phyloP scores from a whole-genome alignment of 2,888 invertebrate genomes.

The Drosophila sordidula region DNA sequence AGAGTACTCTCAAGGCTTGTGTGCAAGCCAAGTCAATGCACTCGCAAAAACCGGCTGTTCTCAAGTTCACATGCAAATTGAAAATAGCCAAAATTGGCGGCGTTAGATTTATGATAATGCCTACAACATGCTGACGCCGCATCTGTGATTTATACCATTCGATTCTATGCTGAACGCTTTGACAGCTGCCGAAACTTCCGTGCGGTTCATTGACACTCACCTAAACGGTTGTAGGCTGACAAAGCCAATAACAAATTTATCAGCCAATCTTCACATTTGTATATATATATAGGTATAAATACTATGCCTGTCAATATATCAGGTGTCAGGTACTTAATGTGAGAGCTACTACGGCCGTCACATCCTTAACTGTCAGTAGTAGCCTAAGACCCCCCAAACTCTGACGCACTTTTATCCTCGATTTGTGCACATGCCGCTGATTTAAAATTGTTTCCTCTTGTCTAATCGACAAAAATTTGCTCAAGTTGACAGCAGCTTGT shows the following conservation, averaged over 20 bases:
- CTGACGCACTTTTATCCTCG: conserved; percentile 51
- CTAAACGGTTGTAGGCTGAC: conserved; percentile 47
- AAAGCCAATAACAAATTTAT: conserved; percentile 40
- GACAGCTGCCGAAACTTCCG: conserved; percentile 62
- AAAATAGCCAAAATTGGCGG: conserved; percentile 60
- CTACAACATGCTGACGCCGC: conserved; percentile 17
- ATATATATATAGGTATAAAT: not conserved
- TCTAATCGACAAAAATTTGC: conserved; percentile 63
- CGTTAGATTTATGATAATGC: conserved; percentile 73
- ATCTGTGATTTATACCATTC: conserved; percentile 60
- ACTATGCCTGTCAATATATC: conserved; percentile 16
- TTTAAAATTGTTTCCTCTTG: conserved; percentile 60
- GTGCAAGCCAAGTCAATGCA: conserved; percentile 62
- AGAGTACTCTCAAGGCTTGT: conserved; percentile 47
- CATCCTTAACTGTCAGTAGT: conserved; percentile 34
- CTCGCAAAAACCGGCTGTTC: conserved; percentile 27
- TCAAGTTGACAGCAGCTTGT: conserved; percentile 66
- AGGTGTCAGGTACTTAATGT: conserved; percentile 39
- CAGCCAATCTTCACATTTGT: conserved; percentile 21
- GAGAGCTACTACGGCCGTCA: not conserved
- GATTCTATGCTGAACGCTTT: conserved; percentile 56
- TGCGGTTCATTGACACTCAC: conserved; percentile 64
- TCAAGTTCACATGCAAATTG: conserved; percentile 78
- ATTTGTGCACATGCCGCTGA: conserved; percentile 19
- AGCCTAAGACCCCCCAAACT: not conserved